Percentiles rank a stretch among this genome's conserved stretches.
Conservation (phyloP, 2,888 invertebrate species). For the Archips crataeganus region DNA sequence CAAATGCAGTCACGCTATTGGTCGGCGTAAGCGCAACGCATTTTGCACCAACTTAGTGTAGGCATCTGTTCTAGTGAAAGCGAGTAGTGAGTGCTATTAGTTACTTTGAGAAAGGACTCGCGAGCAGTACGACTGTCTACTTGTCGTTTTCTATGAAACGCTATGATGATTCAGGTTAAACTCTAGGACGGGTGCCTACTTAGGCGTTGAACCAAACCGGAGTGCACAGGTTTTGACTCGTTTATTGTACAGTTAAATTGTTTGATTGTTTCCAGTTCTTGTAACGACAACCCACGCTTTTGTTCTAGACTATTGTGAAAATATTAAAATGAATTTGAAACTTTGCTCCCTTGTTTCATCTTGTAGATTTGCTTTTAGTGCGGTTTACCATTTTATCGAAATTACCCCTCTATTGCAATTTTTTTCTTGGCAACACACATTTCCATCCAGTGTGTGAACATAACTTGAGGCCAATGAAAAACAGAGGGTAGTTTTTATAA, state of each 20-base stretch:
- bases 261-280: conserved; percentile 57
- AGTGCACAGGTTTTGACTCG: conserved; percentile 35
- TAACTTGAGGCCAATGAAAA: background rate
- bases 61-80: background rate
- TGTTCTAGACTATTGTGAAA: conserved; percentile 82
- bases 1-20: background rate
- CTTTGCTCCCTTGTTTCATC: conserved; percentile 74
- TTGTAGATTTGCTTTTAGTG: conserved; percentile 61
- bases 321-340: conserved; percentile 85
- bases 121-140: conserved; percentile 9
- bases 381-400: conserved; percentile 36
- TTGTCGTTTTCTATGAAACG: background rate
- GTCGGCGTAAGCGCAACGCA: background rate
- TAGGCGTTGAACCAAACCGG: conserved; percentile 29
- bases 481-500: background rate
- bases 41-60: background rate
- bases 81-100: conserved; percentile 1
- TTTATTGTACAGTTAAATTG: conserved; percentile 45
- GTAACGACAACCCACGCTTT: conserved; percentile 68
- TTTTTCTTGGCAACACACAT: background rate
- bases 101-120: conserved; percentile 2
- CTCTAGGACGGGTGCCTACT: background rate
- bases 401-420: background rate
- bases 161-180: background rate
- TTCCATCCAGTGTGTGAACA: background rate